Percentiles rank a stretch among this genome's conserved stretches.
Evolutionary conservation across 2,797 vertebrate genomes (phyloP).

Genomic region (Neosilurus hyrtlii): DNA sequence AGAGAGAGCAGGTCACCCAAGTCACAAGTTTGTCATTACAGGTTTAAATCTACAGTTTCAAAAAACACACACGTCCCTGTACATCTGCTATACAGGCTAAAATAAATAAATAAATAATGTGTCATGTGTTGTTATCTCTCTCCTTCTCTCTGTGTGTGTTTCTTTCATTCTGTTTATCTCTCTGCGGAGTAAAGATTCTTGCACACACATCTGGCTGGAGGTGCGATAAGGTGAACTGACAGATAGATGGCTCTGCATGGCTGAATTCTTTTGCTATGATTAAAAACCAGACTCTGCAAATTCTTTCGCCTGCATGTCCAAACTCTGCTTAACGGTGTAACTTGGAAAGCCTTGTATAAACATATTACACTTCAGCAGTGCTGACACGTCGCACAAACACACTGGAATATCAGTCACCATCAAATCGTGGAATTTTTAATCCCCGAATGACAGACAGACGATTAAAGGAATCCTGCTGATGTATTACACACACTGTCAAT

Average conservation of each 20-base stretch:
- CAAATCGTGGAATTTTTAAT: background rate
- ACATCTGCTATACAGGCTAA: background rate
- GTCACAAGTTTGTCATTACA: slow-evolving; percentile 4
- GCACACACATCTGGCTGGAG: slow-evolving; percentile 37
- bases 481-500: background rate
- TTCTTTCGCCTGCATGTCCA: slow-evolving; percentile 42
- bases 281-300: slow-evolving; percentile 13
- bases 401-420: background rate
- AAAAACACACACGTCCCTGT: background rate
- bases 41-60: slow-evolving; percentile 25
- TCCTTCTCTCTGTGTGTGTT: no score
- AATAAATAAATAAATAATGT: no score
- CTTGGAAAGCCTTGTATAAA: background rate
- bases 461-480: background rate
- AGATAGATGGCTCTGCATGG: slow-evolving; percentile 36
- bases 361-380: background rate
- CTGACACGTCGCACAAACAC: background rate
- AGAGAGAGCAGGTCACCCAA: background rate
- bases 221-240: slow-evolving; percentile 26
- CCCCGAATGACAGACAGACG: background rate
- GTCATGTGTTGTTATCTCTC: no score
- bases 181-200: background rate
- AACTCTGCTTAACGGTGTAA: background rate
- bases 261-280: slow-evolving; percentile 38
- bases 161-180: background rate